These are phyloP conservation scores for Adelphocoris suturalis DNA, from an alignment of 2,888 invertebrate species.

Conservation along the genomic window DNA sequence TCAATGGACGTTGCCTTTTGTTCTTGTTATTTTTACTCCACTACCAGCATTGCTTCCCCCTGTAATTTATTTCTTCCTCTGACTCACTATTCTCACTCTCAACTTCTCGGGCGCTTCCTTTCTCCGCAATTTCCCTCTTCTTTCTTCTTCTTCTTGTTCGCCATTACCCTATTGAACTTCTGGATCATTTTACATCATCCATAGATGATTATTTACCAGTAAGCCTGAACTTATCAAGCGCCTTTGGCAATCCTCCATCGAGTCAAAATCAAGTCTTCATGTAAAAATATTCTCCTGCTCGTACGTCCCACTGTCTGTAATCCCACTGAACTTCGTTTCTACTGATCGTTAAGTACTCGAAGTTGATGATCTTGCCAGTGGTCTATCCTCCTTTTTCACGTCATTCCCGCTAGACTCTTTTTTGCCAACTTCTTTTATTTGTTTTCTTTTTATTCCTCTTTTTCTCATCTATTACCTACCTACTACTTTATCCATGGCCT, in stretches of 20 bases:
- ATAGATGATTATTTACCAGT: too few relatives aligned
- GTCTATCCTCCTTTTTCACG: constrained; percentile 6
- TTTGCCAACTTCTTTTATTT: constrained; percentile 22
- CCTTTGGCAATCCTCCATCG: too few relatives aligned
- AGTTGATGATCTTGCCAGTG: too few relatives aligned
- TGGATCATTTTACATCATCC: too few relatives aligned
- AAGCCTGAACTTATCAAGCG: too few relatives aligned
- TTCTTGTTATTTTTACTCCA: constrained; percentile 45
- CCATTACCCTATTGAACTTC: background rate
- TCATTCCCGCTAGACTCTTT: constrained; percentile 39
- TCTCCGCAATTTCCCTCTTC: background rate
- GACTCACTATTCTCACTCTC: background rate
- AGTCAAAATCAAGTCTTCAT: too few relatives aligned
- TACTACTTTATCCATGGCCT: background rate
- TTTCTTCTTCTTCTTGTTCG: background rate
- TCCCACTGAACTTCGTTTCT: too few relatives aligned
- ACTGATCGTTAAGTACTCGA: too few relatives aligned
- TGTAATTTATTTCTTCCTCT: constrained; percentile 18
- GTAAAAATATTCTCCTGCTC: too few relatives aligned
- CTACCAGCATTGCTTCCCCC: background rate
- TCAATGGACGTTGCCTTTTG: constrained; percentile 34
- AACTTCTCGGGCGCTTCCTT: background rate
- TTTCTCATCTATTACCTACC: constrained; percentile 7
- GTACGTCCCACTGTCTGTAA: too few relatives aligned
- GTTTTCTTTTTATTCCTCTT: background rate